A percentile compares a stretch with the other conserved stretches of the same genome.
These are phyloP conservation scores for Pseudolaguvia tuberculata DNA, from an alignment of 2,113 vertebrate genomes.

Conservation along the genomic window DNA sequence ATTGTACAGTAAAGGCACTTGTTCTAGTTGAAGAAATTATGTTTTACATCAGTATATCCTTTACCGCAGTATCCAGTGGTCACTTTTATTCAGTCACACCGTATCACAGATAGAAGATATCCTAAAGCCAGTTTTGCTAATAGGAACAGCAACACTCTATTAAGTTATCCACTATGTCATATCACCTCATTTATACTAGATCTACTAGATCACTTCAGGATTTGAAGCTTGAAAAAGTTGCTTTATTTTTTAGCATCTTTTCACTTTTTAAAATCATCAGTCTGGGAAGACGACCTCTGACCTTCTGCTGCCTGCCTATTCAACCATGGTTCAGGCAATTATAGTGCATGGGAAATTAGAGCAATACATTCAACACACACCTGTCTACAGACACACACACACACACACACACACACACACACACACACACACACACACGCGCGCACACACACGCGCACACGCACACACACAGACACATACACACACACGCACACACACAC, in stretches of 20 bases:
- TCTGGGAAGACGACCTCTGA: constrained; percentile 37
- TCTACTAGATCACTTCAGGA: neutral
- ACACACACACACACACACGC: too few species aligned
- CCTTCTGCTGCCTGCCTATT: constrained; percentile 17
- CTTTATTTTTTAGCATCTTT: neutral
- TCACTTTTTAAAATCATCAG: constrained; percentile 16
- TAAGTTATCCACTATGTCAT: too few species aligned
- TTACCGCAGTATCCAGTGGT: neutral
- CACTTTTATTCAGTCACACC: neutral
- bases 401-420: neutral
- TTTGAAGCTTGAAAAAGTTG: neutral
- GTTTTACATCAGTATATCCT: too few species aligned
- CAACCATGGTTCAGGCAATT: constrained; percentile 22
- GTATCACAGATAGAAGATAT: neutral
- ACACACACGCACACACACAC: too few species aligned
- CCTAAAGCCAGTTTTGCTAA: neutral
- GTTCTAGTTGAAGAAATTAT: too few species aligned
- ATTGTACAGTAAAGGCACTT: too few species aligned
- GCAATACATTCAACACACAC: constrained; percentile 22
- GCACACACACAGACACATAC: too few species aligned
- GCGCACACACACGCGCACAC: too few species aligned
- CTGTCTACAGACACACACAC: neutral
- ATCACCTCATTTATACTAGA: neutral
- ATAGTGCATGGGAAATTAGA: constrained; percentile 37
- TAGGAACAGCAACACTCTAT: neutral